Percentiles rank a stretch among this genome's conserved stretches.
These are phyloP conservation scores for Arenicola marina DNA, from an alignment of 2,888 invertebrate genomes.

Conservation along the genomic window DNA sequence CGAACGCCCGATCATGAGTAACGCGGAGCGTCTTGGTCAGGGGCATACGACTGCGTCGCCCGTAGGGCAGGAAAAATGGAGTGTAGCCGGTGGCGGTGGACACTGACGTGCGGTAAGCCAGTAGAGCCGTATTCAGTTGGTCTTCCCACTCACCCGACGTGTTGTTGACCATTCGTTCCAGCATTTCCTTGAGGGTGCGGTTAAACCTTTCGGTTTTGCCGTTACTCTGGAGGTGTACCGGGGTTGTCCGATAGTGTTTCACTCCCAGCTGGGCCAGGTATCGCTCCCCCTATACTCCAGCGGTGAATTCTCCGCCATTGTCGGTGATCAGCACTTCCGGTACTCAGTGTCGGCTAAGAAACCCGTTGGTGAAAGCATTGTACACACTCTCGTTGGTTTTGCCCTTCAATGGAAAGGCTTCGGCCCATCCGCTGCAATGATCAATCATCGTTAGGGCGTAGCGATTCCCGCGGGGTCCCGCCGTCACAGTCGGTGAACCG, in stretches of 20 bases:
- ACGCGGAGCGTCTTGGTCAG: not conserved
- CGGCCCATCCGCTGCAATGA: constrained; percentile 15
- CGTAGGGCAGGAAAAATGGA: constrained; percentile 14
- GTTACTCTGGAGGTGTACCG: constrained; percentile 9
- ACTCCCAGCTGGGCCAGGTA: constrained; percentile 4
- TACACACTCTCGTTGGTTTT: constrained; percentile 7
- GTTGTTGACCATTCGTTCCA: constrained; percentile 12
- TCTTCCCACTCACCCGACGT: constrained; percentile 6
- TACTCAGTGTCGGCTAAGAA: not conserved
- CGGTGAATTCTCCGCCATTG: constrained; percentile 5
- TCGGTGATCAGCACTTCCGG: constrained; percentile 13
- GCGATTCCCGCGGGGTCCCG: constrained; percentile 1
- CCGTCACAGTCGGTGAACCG: too few species aligned
- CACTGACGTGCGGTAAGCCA: constrained; percentile 8
- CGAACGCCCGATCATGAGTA: not conserved
- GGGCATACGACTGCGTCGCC: constrained; percentile 3
- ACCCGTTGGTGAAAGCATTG: constrained; percentile 1
- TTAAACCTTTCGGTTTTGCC: constrained; percentile 12
- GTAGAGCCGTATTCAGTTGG: constrained; percentile 5
- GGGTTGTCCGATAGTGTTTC: constrained; percentile 10
- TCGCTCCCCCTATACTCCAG: not conserved
- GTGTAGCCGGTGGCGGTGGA: constrained; percentile 3
- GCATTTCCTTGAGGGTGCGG: constrained; percentile 12
- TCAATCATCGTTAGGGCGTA: constrained; percentile 12
- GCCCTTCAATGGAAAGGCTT: constrained; percentile 11